phyloP scores from a whole-genome alignment of 2,888 invertebrate species.

The Cremastinae sp. region DNA sequence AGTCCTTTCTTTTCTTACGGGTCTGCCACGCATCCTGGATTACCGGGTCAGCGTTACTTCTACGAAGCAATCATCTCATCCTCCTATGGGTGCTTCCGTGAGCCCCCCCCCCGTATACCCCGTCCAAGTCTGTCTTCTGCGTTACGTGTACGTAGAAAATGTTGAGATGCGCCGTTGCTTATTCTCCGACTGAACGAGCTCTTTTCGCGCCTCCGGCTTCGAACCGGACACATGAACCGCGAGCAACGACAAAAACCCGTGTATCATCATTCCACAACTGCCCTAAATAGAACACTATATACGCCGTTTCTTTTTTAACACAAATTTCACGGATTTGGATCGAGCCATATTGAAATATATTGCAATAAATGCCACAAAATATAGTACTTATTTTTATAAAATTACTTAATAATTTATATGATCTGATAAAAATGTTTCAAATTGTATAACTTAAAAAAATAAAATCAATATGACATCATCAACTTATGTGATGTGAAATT shows the following conservation, averaged over 20 bases:
- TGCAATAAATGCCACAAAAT: no score
- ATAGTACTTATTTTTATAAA: no score
- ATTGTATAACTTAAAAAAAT: no score
- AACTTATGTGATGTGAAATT: no score
- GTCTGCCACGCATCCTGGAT: conserved; percentile 64
- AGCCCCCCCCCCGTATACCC: conserved; percentile 24
- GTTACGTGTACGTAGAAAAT: conserved; percentile 3
- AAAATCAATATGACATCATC: no score
- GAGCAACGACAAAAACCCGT: conserved; percentile 34
- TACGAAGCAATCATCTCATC: conserved; percentile 62
- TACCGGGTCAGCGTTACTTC: conserved; percentile 65
- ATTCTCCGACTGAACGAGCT: conserved; percentile 38
- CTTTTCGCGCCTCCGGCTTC: conserved; percentile 51
- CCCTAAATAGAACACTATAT: no score
- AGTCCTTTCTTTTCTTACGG: conserved; percentile 54
- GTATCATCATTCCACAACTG: conserved; percentile 2
- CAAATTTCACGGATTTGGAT: no score
- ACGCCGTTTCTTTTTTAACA: no score
- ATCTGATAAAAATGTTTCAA: no score
- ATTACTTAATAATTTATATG: no score
- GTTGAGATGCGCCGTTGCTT: conserved; percentile 46
- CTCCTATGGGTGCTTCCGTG: conserved; percentile 44
- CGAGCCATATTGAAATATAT: no score
- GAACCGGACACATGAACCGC: conserved; percentile 37
- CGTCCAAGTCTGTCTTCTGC: background rate